These are phyloP conservation scores for Frieseomelitta varia DNA, from an alignment of 1,140 invertebrate genomes.

Conservation along the genomic window DNA sequence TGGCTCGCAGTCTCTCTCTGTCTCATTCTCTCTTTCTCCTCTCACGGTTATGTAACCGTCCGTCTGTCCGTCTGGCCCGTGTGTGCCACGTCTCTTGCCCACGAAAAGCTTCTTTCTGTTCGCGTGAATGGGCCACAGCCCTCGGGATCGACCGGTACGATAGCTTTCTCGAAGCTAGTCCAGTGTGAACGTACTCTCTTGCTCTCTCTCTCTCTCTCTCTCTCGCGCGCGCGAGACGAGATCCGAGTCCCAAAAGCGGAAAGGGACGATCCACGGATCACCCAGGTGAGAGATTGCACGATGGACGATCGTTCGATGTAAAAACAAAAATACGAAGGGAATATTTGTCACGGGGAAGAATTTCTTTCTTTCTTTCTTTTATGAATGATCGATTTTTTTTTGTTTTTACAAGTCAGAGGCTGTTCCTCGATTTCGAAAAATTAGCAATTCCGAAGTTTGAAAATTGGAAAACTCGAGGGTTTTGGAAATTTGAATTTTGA, in stretches of 20 bases:
- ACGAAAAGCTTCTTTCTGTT: constrained; percentile 55
- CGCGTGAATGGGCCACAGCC: constrained; percentile 45
- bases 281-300: not conserved
- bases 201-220: not conserved
- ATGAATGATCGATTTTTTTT: too few relatives aligned
- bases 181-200: constrained; percentile 47
- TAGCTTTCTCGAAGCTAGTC: constrained; percentile 58
- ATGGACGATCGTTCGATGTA: not conserved
- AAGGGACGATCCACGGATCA: constrained; percentile 5
- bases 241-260: not conserved
- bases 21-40: too few relatives aligned
- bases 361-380: too few relatives aligned
- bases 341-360: too few relatives aligned
- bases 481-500: too few relatives aligned
- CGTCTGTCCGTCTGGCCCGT: constrained; percentile 43
- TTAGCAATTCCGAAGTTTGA: too few relatives aligned
- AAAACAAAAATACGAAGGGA: too few relatives aligned
- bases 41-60: constrained; percentile 65
- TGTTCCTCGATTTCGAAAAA: too few relatives aligned
- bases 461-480: too few relatives aligned
- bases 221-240: not conserved
- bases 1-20: not conserved
- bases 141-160: constrained; percentile 57
- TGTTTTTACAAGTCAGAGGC: too few relatives aligned
- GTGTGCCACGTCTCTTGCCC: constrained; percentile 25